Evolutionary conservation across 2,888 invertebrate species (phyloP), one percentile per base, ranked within the genome.

Genomic region (Calliopum simillimum): DNA sequence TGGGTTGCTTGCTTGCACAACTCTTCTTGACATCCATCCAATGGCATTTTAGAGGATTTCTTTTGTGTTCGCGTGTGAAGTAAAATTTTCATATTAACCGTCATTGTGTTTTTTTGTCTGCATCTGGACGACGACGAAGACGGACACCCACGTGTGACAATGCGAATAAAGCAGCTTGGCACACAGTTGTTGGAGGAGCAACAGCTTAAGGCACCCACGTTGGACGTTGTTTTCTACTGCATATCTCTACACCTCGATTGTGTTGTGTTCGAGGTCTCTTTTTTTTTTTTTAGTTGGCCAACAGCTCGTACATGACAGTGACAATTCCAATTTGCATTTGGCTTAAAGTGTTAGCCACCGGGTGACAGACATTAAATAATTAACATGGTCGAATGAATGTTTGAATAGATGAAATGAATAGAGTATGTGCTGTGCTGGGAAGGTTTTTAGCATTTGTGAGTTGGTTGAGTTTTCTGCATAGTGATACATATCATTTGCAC

Each of bases 321-420:
- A 81, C 81, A 82, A 82, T 79, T 79, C 79, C 82, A 84, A 84
- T 84, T 84, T 83, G 81, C 83, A 82, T 81, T 83, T 80, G 77
- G 79, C 79, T 79, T 77, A 78, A 78, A 79, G 85, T 84, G 85
- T 84, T 84, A 83, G 85, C 84, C 84, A 83, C 84, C 78, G 82
- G 81, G 83, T 81, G 85, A 85, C 84, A 82, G 82, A 79, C 83
- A 81, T 84, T 85, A 84, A 84, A 84, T 84, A 84, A 84, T 84
- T 85, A 85, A 85, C 80, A 79, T 71, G 76, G 71, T 65, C 59
- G 59, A 68, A 75, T 66, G 75, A 71, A 65, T 72, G 53, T 65
- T 69, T 69, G 44, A 62, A 68, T 58, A 63, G 61, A 16, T 68
- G 70, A 41, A 47, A 61, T 49, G 58, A 67, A 63, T 55, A 44